Conservation (phyloP, 2,888 invertebrate genomes). For the Epinotia demarniana region DNA sequence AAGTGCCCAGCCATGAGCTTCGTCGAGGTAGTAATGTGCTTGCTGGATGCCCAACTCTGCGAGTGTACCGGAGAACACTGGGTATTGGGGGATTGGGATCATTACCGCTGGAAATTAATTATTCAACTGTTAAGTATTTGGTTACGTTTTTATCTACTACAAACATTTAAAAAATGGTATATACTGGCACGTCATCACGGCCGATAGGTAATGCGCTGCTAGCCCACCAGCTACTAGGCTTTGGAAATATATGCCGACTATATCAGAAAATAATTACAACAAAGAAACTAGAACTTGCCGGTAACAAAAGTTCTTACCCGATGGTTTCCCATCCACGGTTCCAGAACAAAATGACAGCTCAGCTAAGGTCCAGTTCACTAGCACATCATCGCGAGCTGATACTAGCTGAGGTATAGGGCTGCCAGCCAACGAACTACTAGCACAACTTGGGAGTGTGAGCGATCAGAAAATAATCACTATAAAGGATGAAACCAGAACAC, state of each 20-base stretch:
- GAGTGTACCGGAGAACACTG: constrained; percentile 96
- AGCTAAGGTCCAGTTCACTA: constrained; percentile 56
- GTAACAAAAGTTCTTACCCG: neutral
- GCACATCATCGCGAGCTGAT: constrained; percentile 85
- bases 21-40: constrained; percentile 95
- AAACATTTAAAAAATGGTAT: no score
- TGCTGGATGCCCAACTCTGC: constrained; percentile 94
- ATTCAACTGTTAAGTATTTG: neutral
- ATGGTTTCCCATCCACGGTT: neutral
- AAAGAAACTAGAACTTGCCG: no score
- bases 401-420: constrained; percentile 95
- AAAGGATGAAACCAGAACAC: no score
- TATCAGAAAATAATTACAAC: constrained; percentile 60
- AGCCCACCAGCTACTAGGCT: constrained; percentile 94
- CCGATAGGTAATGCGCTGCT: constrained; percentile 91
- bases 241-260: constrained; percentile 94
- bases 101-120: constrained; percentile 87
- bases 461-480: neutral
- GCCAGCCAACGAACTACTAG: constrained; percentile 92
- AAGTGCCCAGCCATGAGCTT: constrained; percentile 93
- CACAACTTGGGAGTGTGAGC: constrained; percentile 92
- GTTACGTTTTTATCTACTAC: no score
- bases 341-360: neutral
- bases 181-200: constrained; percentile 86
- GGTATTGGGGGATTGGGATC: constrained; percentile 99